Percentiles rank a stretch among this genome's conserved stretches.
Evolutionary conservation across 2,888 invertebrate genomes (phyloP).

Genomic region (Volucella zonaria): DNA sequence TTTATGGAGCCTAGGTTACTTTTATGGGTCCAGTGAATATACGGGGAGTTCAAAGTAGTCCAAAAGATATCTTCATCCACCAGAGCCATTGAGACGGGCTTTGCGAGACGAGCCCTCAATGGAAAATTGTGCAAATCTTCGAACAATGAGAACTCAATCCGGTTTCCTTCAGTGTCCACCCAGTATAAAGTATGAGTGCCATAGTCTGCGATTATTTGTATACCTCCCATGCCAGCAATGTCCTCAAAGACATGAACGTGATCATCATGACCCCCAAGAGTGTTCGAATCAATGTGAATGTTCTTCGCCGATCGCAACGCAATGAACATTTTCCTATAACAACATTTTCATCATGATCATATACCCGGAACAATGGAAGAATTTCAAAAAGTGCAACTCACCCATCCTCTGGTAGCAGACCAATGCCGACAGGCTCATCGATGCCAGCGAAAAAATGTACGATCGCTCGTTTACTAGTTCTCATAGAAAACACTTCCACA

Average conservation of each 20-base stretch:
- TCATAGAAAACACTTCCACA: conserved; percentile 87
- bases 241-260: conserved; percentile 81
- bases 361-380: not conserved
- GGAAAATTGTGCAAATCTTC: conserved; percentile 84
- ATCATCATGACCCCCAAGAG: conserved; percentile 86
- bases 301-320: conserved; percentile 83
- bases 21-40: conserved; percentile 86
- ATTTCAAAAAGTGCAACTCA: conserved; percentile 46
- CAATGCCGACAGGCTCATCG: conserved; percentile 88
- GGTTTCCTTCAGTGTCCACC: conserved; percentile 86
- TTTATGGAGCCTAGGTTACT: conserved; percentile 80
- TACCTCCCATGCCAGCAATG: conserved; percentile 80
- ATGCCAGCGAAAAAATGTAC: conserved; percentile 85
- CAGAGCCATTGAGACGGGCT: conserved; percentile 85
- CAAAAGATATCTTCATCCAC: conserved; percentile 88
- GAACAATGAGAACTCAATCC: conserved; percentile 86
- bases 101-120: conserved; percentile 82
- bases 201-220: conserved; percentile 82
- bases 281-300: conserved; percentile 87
- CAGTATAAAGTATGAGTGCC: conserved; percentile 86
- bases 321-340: conserved; percentile 86
- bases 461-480: conserved; percentile 84
- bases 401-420: conserved; percentile 83
- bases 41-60: conserved; percentile 85
- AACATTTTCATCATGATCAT: not conserved